A percentile compares a stretch with the other conserved stretches of the same genome.
Conservation (phyloP, 2,797 vertebrate species). For the Oreochromis mossambicus region DNA sequence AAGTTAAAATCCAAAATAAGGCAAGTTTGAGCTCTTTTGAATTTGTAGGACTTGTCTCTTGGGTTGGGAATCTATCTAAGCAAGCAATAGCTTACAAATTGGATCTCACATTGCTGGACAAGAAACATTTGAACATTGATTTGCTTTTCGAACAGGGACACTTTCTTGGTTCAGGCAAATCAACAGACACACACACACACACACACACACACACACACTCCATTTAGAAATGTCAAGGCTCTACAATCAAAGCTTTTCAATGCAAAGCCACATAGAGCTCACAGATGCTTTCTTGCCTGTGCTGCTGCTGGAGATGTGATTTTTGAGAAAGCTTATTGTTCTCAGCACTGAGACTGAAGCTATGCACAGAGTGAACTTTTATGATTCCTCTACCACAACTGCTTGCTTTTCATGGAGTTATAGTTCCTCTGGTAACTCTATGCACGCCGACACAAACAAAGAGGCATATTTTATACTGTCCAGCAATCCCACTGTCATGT, state of each 20-base stretch:
- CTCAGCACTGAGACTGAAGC: constrained; percentile 8
- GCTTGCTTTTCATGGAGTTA: not conserved
- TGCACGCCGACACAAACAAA: not conserved
- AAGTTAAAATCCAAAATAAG: not conserved
- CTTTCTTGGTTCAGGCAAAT: constrained; percentile 8
- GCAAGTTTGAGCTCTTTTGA: not conserved
- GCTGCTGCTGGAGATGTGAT: not conserved
- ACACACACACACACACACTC: not conserved
- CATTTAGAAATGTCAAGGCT: constrained; percentile 37
- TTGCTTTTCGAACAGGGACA: not conserved
- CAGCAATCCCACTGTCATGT: not conserved
- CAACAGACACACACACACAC: not conserved
- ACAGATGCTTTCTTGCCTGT: not conserved
- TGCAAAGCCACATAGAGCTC: not conserved
- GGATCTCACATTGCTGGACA: not conserved
- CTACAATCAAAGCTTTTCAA: constrained; percentile 7
- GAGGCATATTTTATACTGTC: not conserved
- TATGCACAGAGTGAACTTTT: constrained; percentile 23
- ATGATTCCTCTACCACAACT: not conserved
- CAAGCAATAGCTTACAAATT: not conserved
- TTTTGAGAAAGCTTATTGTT: not conserved
- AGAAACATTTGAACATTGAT: constrained; percentile 27
- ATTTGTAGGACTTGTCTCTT: not conserved
- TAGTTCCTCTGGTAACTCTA: constrained; percentile 2
- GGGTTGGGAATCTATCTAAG: not conserved